Percentiles rank a stretch among this genome's conserved stretches.
Evolutionary conservation across 1,140 invertebrate species (phyloP).

Genomic region (Rhynchophorus ferrugineus): DNA sequence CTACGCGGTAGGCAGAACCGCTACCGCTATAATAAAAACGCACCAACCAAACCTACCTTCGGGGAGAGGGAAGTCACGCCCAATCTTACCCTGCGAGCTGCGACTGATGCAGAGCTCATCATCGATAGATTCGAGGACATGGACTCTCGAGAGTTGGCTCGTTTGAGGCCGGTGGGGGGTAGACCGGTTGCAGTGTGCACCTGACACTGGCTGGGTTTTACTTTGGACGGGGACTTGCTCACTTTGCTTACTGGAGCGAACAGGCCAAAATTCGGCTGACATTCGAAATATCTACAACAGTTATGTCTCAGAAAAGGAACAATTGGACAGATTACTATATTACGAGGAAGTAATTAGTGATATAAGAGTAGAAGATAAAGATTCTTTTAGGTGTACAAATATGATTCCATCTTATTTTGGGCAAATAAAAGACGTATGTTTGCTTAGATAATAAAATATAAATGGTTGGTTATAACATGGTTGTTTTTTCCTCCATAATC

Average conservation of each 20-base stretch:
- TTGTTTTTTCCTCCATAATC: too few relatives aligned
- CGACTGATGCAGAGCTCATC: constrained; percentile 52
- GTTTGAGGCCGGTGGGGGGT: constrained; percentile 51
- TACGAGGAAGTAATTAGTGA: too few relatives aligned
- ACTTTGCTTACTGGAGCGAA: constrained; percentile 89
- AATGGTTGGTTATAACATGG: too few relatives aligned
- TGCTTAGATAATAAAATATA: too few relatives aligned
- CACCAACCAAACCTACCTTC: constrained; percentile 53
- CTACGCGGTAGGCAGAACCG: too few relatives aligned
- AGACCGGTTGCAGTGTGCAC: constrained; percentile 50
- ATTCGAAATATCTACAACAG: constrained; percentile 84
- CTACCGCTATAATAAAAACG: neutral
- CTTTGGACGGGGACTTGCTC: constrained; percentile 68
- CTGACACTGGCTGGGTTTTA: constrained; percentile 56
- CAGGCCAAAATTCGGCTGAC: constrained; percentile 79
- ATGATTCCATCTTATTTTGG: too few relatives aligned
- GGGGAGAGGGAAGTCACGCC: constrained; percentile 60
- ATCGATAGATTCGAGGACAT: constrained; percentile 67
- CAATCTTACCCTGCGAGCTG: constrained; percentile 53
- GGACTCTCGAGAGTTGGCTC: constrained; percentile 78
- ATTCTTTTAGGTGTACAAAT: too few relatives aligned
- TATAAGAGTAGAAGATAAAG: too few relatives aligned
- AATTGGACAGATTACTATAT: too few relatives aligned
- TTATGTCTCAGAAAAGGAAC: too few relatives aligned
- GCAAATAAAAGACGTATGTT: too few relatives aligned